phyloP scores from a whole-genome alignment of 2,888 invertebrate genomes.

The Tyria jacobaeae region DNA sequence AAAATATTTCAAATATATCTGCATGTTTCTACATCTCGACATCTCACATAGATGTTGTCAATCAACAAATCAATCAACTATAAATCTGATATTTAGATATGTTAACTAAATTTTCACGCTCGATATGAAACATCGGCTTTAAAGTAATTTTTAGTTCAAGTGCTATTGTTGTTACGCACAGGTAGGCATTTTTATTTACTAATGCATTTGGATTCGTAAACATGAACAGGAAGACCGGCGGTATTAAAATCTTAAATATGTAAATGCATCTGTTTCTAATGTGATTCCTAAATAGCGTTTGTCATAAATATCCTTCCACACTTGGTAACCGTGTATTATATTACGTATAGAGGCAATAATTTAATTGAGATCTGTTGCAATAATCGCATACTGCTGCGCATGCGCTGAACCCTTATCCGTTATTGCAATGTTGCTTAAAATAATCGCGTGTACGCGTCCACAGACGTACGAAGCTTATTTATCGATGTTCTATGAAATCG shows the following conservation, averaged over 20 bases:
- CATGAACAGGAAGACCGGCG: background rate
- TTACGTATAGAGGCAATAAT: constrained; percentile 45
- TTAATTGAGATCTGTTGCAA: constrained; percentile 46
- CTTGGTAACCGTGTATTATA: constrained; percentile 16
- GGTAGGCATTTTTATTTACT: background rate
- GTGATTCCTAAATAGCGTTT: constrained; percentile 1
- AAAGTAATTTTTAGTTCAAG: background rate
- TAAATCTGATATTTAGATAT: constrained; percentile 40
- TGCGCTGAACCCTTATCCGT: constrained; percentile 27
- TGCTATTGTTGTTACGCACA: background rate
- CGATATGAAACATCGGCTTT: background rate
- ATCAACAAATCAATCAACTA: constrained; percentile 52
- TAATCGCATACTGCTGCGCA: constrained; percentile 42
- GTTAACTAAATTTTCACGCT: constrained; percentile 20
- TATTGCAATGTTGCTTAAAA: constrained; percentile 44
- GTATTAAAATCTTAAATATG: background rate
- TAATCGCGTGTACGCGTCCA: constrained; percentile 41
- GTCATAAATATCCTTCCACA: constrained; percentile 2
- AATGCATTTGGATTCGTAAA: no score
- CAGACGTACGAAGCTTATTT: constrained; percentile 36
- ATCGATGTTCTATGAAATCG: constrained; percentile 47
- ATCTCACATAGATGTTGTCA: constrained; percentile 50
- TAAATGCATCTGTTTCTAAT: constrained; percentile 5
- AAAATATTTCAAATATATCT: no score
- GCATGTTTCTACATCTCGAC: no score